These are phyloP conservation scores for Syngnathoides biaculeatus DNA, from an alignment of 2,113 vertebrate genomes.

Conservation along the genomic window DNA sequence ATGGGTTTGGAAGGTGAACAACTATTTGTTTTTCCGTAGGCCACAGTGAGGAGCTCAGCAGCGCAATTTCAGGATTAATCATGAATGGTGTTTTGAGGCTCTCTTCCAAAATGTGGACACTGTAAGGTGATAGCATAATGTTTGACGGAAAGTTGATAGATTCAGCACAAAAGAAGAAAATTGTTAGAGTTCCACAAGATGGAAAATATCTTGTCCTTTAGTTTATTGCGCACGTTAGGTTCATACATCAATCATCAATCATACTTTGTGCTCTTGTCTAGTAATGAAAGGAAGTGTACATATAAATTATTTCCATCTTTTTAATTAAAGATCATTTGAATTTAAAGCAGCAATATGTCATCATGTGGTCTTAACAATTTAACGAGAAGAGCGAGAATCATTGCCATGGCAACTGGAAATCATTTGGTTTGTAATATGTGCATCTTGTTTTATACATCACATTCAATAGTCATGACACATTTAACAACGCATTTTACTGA, in stretches of 20 bases:
- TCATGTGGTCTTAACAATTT: background rate
- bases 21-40: background rate
- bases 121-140: constrained; percentile 27
- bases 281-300: background rate
- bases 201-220: constrained; percentile 18
- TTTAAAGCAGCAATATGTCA: background rate
- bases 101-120: constrained; percentile 37
- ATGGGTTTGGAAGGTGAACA: constrained; percentile 10
- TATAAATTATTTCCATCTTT: background rate
- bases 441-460: too few species aligned
- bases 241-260: too few species aligned
- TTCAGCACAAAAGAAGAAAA: constrained; percentile 22
- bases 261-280: background rate
- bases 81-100: constrained; percentile 53
- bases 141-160: constrained; percentile 19
- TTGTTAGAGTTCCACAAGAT: background rate
- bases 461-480: too few species aligned
- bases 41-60: constrained; percentile 1
- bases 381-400: background rate
- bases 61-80: constrained; percentile 43
- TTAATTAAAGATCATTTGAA: background rate
- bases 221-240: background rate
- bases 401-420: background rate
- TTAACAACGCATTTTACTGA: background rate
- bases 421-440: background rate